A percentile compares a stretch with the other conserved stretches of the same genome.
Conservation (phyloP, 2,797 vertebrate genomes). For the Sebastolobus altivelis region DNA sequence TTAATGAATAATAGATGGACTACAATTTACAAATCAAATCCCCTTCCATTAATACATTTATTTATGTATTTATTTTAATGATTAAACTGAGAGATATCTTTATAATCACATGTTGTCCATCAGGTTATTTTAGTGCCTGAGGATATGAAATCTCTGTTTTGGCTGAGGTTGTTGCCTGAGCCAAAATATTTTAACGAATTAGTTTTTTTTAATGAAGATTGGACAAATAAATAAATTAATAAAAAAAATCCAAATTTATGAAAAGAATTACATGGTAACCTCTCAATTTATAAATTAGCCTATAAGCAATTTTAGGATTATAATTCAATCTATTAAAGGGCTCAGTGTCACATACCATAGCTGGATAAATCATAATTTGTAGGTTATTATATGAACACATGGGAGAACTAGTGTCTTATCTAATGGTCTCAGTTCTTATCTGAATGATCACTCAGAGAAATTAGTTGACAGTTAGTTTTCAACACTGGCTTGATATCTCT, state of each 20-base stretch:
- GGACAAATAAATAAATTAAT: not conserved
- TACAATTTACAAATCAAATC: not conserved
- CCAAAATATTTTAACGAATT: accelerated
- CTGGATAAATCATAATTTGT: not conserved
- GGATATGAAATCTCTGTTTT: not conserved
- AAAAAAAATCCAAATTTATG: not conserved
- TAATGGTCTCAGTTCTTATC: not conserved
- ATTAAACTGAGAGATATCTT: not conserved
- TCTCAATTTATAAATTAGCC: not conserved
- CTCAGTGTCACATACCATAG: not conserved
- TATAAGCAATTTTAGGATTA: not conserved
- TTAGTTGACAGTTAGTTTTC: not conserved
- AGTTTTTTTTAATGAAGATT: not conserved
- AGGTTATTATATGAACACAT: not conserved
- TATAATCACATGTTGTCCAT: not conserved
- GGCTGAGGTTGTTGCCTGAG: not conserved
- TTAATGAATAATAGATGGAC: constrained; percentile 12
- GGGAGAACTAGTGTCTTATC: not conserved
- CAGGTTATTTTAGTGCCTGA: not conserved
- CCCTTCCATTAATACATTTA: not conserved
- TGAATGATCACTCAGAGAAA: not conserved
- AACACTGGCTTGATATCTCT: not conserved
- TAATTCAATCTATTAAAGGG: not conserved
- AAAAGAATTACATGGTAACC: not conserved
- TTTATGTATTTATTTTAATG: not conserved